Base-by-base conservation (phyloP, 1,140 invertebrate genomes). In the Penaeus chinensis region DNA sequence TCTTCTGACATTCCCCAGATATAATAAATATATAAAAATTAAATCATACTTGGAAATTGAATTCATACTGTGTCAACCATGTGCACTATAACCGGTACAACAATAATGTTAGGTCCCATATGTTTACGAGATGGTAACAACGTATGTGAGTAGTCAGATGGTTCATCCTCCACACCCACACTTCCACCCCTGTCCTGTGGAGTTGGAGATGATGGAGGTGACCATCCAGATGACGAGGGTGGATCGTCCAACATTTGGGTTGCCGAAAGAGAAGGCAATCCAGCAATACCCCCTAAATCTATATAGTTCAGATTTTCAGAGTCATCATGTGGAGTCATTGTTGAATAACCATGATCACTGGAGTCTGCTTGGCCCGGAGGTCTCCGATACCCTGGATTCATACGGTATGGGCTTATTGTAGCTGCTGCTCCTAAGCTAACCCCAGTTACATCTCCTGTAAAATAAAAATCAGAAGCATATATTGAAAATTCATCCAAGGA, bases 301-400 rank as follows among this genome's bases (percentile, higher is more conserved):
- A 79, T 85, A 69, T 89, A 89, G 27, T 84, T 84, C 37, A 85
- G 83, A 69, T 89, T 89, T 42, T 89, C 88, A 3, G 88, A 82
- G 24, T 89, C 88, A 77, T 89, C 88, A 27, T 78, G 92, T 27
- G 92, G 92, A 69, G 91, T 89, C 66, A 89, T 98, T 0, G 97
- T 98, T 24, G 96, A 98, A 92, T 98, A 98, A 4, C 97, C 97
- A 92, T 98, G 96, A 93, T 98, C 97, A 60, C 96, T 97, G 90
- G 97, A 97, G 10, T 96, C 96, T 19, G 84, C 87, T 71, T 85
- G 37, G 24, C 92, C 91, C 20, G 90, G 88, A 24, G 95, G 95
- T 71, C 96, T 93, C 61, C 96, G 93, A 91, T 98, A 97, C 66
- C 93, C 94, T 0, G 96, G 96, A 20, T 96, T 95, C 69, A 98